Percentiles rank a stretch among this genome's conserved stretches.
Conservation (phyloP, 2,113 vertebrate species). For the Pelvicachromis taeniatus region DNA sequence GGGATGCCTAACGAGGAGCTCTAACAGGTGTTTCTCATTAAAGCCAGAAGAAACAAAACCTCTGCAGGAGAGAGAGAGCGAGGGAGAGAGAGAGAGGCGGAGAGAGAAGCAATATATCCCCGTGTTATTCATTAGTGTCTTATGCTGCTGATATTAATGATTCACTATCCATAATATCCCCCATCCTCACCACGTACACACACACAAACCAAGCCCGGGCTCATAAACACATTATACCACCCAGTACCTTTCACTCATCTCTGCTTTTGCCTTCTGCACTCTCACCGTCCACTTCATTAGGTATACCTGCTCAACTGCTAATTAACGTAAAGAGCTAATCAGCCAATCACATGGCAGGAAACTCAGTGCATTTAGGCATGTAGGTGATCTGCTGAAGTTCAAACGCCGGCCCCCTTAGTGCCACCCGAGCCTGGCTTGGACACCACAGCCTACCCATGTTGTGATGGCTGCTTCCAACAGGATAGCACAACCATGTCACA, state of each 20-base stretch:
- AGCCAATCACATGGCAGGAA: not conserved
- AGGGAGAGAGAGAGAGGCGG: not conserved
- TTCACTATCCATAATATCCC: conserved; percentile 36
- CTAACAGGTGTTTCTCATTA: conserved; percentile 71
- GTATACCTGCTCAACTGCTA: not conserved
- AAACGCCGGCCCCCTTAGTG: too few species aligned
- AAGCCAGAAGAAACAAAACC: conserved; percentile 15
- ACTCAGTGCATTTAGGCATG: not conserved
- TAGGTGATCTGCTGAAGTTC: not conserved
- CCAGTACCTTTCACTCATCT: not conserved
- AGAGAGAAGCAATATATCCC: conserved; percentile 51
- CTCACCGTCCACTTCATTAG: not conserved
- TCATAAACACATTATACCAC: not conserved
- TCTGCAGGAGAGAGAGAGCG: not conserved
- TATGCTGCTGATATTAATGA: conserved; percentile 58
- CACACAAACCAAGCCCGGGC: not conserved
- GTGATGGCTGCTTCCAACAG: not conserved
- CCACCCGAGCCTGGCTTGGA: too few species aligned
- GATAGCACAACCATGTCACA: not conserved
- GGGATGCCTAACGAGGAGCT: conserved; percentile 45
- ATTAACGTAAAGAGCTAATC: not conserved
- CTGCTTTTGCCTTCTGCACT: not conserved
- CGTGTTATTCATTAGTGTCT: conserved; percentile 64
- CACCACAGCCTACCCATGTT: not conserved
- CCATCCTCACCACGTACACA: not conserved